phyloP scores from a whole-genome alignment of 2,797 vertebrate species.

The Peromyscus eremicus region DNA sequence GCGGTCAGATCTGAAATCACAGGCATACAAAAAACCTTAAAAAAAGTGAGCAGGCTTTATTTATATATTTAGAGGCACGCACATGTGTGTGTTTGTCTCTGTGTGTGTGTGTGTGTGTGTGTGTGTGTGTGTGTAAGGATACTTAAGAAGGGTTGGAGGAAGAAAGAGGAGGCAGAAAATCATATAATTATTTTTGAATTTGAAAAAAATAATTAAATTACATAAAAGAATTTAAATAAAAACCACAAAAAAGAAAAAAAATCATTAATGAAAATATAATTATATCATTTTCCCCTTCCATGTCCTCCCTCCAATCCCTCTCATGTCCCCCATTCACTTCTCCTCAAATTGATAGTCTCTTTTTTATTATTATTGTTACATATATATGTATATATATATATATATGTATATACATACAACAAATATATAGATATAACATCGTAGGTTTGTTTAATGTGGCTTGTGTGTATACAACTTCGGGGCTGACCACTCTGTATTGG shows the following conservation, averaged over 20 bases:
- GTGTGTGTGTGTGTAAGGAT: too few species aligned
- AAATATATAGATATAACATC: neutral
- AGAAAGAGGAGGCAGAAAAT: neutral
- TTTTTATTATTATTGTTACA: neutral
- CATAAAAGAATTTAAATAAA: neutral
- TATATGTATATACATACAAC: neutral
- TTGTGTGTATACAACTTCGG: neutral
- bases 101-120: neutral
- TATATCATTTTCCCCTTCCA: neutral
- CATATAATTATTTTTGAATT: neutral
- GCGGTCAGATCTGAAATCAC: neutral
- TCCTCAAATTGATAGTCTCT: neutral
- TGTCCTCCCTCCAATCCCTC: neutral
- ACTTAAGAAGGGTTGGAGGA: neutral
- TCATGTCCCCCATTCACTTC: neutral
- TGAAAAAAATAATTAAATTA: neutral
- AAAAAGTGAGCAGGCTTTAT: neutral
- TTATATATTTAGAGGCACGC: neutral
- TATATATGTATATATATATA: too few species aligned
- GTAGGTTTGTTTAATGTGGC: neutral
- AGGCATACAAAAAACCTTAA: neutral
- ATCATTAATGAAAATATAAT: neutral
- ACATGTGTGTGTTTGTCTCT: too few species aligned
- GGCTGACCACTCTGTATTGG: neutral
- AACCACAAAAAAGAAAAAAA: neutral